Evolutionary conservation across 2,113 vertebrate genomes (phyloP).

Genomic region (Nansenia antarctica): DNA sequence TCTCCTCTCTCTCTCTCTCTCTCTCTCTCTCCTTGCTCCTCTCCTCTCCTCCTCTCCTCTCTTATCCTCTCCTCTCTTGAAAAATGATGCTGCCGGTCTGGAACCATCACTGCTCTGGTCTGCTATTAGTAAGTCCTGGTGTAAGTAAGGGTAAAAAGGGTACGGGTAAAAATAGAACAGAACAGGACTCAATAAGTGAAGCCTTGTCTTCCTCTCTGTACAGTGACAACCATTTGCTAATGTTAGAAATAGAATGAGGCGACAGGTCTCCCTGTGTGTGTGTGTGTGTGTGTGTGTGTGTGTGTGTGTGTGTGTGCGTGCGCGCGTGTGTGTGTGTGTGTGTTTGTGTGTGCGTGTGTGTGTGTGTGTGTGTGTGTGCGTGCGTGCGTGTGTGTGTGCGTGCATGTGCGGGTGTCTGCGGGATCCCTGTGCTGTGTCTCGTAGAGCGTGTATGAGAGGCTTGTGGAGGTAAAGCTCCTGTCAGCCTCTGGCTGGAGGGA

Average conservation of each 20-base stretch:
- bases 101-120: slow-evolving; percentile 42
- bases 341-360: too few species aligned
- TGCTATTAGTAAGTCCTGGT: slow-evolving; percentile 63
- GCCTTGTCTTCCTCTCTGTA: slow-evolving; percentile 40
- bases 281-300: too few species aligned
- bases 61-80: slow-evolving; percentile 40
- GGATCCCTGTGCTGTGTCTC: background rate
- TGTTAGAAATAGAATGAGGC: slow-evolving; percentile 27
- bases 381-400: background rate
- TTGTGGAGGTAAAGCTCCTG: slow-evolving; percentile 77
- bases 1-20: slow-evolving; percentile 22
- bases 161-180: slow-evolving; percentile 70
- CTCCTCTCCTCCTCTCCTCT: too few species aligned
- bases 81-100: slow-evolving; percentile 66
- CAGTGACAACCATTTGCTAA: slow-evolving; percentile 22
- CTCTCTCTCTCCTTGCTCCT: too few species aligned
- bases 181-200: slow-evolving; percentile 56
- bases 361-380: too few species aligned
- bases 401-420: background rate
- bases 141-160: too few species aligned
- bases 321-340: too few species aligned
- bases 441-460: slow-evolving; percentile 50
- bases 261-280: too few species aligned
- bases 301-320: too few species aligned
- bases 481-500: slow-evolving; percentile 71